A percentile compares a stretch with the other conserved stretches of the same genome.
Conservation (phyloP, 2,113 vertebrate genomes). For the Murina feae region DNA sequence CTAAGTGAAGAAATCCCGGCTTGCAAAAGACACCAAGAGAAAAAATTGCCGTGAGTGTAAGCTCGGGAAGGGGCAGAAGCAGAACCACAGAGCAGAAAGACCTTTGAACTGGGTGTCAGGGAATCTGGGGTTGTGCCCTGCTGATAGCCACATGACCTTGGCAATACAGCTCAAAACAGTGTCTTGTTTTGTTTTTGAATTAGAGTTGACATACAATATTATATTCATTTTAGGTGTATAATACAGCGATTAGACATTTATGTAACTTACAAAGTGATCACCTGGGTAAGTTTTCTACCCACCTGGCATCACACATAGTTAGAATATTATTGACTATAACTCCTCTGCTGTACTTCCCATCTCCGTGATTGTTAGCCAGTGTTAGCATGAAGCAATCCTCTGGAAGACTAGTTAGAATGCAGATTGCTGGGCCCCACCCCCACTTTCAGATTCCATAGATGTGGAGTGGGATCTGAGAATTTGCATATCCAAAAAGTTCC, state of each 20-base stretch:
- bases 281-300: background rate
- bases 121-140: background rate
- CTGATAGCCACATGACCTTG: background rate
- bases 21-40: background rate
- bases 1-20: constrained; percentile 17
- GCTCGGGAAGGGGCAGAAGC: background rate
- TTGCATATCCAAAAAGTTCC: background rate
- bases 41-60: background rate
- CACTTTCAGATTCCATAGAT: background rate
- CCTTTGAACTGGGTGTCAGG: background rate
- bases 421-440: background rate
- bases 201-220: background rate
- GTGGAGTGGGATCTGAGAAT: background rate
- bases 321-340: too few species aligned
- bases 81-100: background rate
- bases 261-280: background rate
- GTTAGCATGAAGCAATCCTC: background rate
- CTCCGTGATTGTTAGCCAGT: background rate
- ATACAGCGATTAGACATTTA: background rate
- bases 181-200: background rate
- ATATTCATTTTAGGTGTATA: background rate
- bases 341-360: background rate
- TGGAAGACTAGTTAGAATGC: background rate
- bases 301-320: background rate
- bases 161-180: background rate